Evolutionary conservation across 2,888 invertebrate species (phyloP), one percentile per base, ranked within the genome.

Genomic region (Arrhopalites spinosus): DNA sequence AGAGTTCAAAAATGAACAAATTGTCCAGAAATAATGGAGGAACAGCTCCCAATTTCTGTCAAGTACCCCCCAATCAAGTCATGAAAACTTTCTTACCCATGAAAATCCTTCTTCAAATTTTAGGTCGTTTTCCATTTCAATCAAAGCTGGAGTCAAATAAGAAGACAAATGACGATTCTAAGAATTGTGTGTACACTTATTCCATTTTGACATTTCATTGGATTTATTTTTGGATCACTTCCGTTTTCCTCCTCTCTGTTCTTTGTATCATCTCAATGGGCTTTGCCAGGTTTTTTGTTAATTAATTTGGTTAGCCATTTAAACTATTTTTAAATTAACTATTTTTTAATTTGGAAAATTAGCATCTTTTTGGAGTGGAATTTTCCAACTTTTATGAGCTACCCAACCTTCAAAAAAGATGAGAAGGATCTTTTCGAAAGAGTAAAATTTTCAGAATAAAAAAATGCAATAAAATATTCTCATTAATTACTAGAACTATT

Each of bases 111-210:
- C 71, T 81, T 2, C 71, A 70, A 17, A 53, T 75, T 3, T 56
- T 80, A 23, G 81, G 81, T 8, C 73, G 81, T 13, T 81, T 78
- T 74, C 81, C 81, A 63, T 80, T 81, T 47, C 23, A 53, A 29
- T 73, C 78, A 20, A 59, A 71, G 43, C 27, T 45, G 20, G 36
- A 64, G n/a, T 7, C 3, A 27, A n/a, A 43, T 7, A n/a, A 59
- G 25, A 59, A 25, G 25, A 59, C 2, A 25, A 5, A 2, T 20
- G 53, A 53, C n/a, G 20, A 53, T 20, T 8, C n/a, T n/a, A 25
- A 59, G 20, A 59, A 23, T 8, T 23, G 59, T 23, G 15, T 59
- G 13, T 78, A 78, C 43, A 43, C 53, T 7, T 17, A 61, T 27
- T 59, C 47, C 29, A 25, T 77, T 13, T 68, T 74, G 36, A 71